A percentile compares a stretch with the other conserved stretches of the same genome.
Conservation (phyloP, 2,888 invertebrate genomes). For the Pristionchus arcanus region DNA sequence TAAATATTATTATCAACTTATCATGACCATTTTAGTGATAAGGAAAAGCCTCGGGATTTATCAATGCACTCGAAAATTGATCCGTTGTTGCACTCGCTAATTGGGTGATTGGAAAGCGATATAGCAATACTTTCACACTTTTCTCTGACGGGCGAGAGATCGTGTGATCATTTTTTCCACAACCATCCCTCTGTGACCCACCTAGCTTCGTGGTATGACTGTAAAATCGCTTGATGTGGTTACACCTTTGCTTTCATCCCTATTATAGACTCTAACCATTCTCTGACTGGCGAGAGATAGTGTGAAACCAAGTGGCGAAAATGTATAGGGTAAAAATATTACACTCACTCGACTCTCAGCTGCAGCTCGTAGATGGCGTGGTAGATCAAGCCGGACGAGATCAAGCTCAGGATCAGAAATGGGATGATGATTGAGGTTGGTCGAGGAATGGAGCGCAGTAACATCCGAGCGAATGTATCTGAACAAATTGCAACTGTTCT, state of each 20-base stretch:
- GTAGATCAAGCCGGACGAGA: neutral
- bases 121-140: neutral
- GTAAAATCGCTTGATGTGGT: too few species aligned
- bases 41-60: too few species aligned
- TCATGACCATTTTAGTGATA: too few species aligned
- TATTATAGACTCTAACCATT: too few species aligned
- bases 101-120: neutral
- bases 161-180: neutral
- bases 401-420: neutral
- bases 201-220: too few species aligned
- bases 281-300: too few species aligned
- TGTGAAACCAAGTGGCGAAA: neutral
- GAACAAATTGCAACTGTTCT: neutral
- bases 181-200: too few species aligned
- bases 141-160: neutral
- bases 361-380: conserved; percentile 48
- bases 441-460: conserved; percentile 25
- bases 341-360: conserved; percentile 39
- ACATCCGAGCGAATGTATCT: neutral
- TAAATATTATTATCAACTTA: too few species aligned
- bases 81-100: neutral
- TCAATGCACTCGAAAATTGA: neutral
- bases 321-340: neutral
- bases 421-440: neutral
- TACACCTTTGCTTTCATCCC: too few species aligned